phyloP scores from a whole-genome alignment of 2,888 invertebrate genomes.

The Acanthopleura granulata region DNA sequence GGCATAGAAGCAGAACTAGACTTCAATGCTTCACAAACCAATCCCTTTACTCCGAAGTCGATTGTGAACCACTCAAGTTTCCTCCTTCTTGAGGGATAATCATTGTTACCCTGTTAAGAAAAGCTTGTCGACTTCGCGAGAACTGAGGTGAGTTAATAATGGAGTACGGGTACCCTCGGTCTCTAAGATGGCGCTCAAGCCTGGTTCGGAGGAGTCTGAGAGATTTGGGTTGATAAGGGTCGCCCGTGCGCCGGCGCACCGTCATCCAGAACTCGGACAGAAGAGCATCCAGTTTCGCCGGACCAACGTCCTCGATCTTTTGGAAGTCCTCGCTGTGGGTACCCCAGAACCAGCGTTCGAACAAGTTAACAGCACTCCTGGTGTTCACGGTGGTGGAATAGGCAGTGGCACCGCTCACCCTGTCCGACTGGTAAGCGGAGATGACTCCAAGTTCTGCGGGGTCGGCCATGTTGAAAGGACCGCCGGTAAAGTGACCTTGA shows the following conservation, averaged over 20 bases:
- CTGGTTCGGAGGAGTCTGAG: neutral
- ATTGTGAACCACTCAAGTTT: too few species aligned
- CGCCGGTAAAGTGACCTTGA: too few species aligned
- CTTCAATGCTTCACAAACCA: too few species aligned
- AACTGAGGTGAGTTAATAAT: neutral
- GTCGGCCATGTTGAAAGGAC: too few species aligned
- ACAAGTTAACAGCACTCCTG: neutral
- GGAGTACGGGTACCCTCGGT: neutral
- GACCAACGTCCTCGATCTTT: neutral
- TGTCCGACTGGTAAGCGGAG: too few species aligned
- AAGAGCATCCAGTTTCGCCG: neutral
- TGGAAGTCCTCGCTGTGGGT: neutral
- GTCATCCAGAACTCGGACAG: neutral
- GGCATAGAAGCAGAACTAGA: too few species aligned
- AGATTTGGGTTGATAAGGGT: neutral
- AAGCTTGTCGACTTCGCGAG: neutral
- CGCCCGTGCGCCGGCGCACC: neutral
- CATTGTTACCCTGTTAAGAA: neutral
- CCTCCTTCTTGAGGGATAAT: too few species aligned
- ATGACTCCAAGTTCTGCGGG: too few species aligned
- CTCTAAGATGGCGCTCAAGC: neutral
- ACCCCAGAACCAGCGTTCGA: neutral
- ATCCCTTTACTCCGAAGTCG: too few species aligned
- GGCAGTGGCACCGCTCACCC: neutral
- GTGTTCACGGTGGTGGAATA: neutral